A percentile compares a stretch with the other conserved stretches of the same genome.
phyloP scores from a whole-genome alignment of 2,888 invertebrate genomes.

The Drosophila macrospina region DNA sequence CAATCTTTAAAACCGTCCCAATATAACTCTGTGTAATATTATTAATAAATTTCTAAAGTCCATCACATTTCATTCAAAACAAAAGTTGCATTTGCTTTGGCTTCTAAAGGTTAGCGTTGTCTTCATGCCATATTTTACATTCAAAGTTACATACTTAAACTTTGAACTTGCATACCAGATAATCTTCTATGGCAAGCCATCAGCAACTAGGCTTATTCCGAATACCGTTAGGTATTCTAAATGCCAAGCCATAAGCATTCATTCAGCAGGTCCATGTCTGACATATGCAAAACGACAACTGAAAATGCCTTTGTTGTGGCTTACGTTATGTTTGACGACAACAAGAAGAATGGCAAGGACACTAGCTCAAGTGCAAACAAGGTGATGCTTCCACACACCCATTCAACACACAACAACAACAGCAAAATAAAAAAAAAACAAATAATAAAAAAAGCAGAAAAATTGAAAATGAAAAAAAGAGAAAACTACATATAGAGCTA shows the following conservation, averaged over 20 bases:
- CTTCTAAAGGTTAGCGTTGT: neutral
- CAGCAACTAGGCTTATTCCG: neutral
- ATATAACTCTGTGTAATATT: neutral
- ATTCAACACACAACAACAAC: slow-evolving; percentile 5
- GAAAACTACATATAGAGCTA: slow-evolving; percentile 12
- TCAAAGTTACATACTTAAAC: neutral
- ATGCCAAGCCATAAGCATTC: slow-evolving; percentile 30
- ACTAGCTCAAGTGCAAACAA: slow-evolving; percentile 64
- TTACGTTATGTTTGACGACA: slow-evolving; percentile 19
- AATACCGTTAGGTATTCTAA: neutral
- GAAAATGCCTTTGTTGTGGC: slow-evolving; percentile 31
- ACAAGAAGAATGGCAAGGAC: slow-evolving; percentile 71
- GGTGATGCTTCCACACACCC: slow-evolving; percentile 45
- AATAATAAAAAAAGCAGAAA: slow-evolving; percentile 24
- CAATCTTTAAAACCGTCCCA: neutral
- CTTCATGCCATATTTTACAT: neutral
- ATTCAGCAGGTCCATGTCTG: slow-evolving; percentile 50
- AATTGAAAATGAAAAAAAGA: slow-evolving; percentile 8
- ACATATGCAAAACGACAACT: slow-evolving; percentile 70
- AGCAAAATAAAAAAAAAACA: too few species aligned
- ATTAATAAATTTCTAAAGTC: neutral
- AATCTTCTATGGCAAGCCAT: neutral
- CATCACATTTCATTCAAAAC: neutral
- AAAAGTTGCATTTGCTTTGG: neutral
- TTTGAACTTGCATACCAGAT: neutral